Base-by-base conservation (phyloP, 2,797 vertebrate species). In the Phaenicophaeus curvirostris region DNA sequence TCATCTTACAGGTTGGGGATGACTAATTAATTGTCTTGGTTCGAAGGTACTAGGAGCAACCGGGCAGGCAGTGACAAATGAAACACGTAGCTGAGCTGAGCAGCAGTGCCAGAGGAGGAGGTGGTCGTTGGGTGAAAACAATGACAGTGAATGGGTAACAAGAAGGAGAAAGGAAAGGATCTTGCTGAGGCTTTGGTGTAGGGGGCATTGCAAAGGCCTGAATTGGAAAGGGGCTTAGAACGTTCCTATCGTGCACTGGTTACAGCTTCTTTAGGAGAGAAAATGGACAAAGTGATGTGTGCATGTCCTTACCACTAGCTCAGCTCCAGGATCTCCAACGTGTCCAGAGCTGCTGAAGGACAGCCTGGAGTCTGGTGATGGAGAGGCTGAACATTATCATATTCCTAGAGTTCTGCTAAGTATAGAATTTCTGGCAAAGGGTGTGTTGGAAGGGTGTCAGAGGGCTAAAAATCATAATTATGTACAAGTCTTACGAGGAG, bases 1-100 rank as follows among this genome's bases (percentile, higher is more conserved):
- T 93, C 94, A 48, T 89, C 87, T 46, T 59, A 13, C 94, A 95
- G 95, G 95, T 71, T 72, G 79, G 87, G 62, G 72, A n/a, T 51
- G 79, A 10, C 88, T 83, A 3, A 50, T 81, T 83, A 3, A 50
- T 81, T 74, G 2, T 68, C 35, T 61, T 46, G 53, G 9, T n/a
- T 88, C 83, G 85, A 74, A 81, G 57, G 50, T 37, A 25, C 18
- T 1, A 74, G 85, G 76, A 80, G 39, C 76, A 59, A 14, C 55
- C 1, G 3, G 48, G 9, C 39, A 42, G 62, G 44, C 17, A 4
- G 67, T 17, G 74, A 84, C 67, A 69, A 55, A 8, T 33, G 13
- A 4, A 30, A n/a, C 25, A 27, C 24, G 50, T 13, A 55, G 67
- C 72, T 80, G 78, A 77, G 82, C 76, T 59, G 68, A 75, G 63